These are phyloP conservation scores for Schizotus pectinicornis DNA, from an alignment of 2,888 invertebrate species.

Conservation along the genomic window DNA sequence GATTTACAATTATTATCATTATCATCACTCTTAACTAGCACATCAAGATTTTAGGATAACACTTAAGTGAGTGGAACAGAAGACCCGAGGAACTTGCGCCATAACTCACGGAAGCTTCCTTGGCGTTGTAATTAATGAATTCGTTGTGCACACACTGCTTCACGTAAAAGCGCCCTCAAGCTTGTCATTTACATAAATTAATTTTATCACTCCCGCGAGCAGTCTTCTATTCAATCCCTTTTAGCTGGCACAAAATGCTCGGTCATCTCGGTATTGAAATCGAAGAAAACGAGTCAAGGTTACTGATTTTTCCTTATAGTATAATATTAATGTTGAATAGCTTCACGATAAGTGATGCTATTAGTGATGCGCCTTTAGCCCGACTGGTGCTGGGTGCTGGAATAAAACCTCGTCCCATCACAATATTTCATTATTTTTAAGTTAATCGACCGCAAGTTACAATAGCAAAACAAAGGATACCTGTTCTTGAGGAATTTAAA, in stretches of 20 bases:
- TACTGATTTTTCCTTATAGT: background rate
- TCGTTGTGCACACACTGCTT: slow-evolving; percentile 1
- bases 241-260: background rate
- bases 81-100: background rate
- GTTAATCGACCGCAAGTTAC: slow-evolving; percentile 18
- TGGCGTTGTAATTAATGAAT: slow-evolving; percentile 2
- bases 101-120: slow-evolving; percentile 6
- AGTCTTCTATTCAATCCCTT: slow-evolving; percentile 13
- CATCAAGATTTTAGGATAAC: too few species aligned
- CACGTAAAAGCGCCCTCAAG: background rate
- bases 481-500: slow-evolving; percentile 17
- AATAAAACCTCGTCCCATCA: slow-evolving; percentile 41
- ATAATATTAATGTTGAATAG: slow-evolving; percentile 37
- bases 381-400: slow-evolving; percentile 9
- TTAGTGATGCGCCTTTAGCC: slow-evolving; percentile 35
- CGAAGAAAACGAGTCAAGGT: background rate
- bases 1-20: too few species aligned
- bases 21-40: too few species aligned
- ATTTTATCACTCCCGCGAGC: slow-evolving; percentile 18
- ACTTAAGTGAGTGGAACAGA: too few species aligned
- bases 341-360: slow-evolving; percentile 41
- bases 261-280: slow-evolving; percentile 6
- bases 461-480: slow-evolving; percentile 25
- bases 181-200: background rate
- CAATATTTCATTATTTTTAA: slow-evolving; percentile 43